These are phyloP conservation scores for Amphiprion percula DNA, from an alignment of 2,113 vertebrate species.

Conservation along the genomic window DNA sequence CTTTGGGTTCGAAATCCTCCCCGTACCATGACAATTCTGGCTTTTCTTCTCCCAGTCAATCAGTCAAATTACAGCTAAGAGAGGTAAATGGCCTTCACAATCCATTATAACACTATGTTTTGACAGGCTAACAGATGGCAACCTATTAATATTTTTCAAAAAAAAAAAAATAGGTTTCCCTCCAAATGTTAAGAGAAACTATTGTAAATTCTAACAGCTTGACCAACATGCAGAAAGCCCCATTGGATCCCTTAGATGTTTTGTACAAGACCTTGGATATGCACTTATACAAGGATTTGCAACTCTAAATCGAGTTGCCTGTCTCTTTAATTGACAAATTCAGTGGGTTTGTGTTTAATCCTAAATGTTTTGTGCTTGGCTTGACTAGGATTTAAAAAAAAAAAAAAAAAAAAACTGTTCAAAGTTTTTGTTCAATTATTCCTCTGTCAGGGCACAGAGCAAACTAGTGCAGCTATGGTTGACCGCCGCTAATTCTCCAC, in stretches of 20 bases:
- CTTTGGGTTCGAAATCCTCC: no score
- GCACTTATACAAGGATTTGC: background rate
- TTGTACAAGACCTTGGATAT: constrained; percentile 11
- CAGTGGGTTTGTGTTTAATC: constrained; percentile 38
- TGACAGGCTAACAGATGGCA: no score
- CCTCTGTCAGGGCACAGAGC: constrained; percentile 36
- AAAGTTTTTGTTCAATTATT: constrained; percentile 60
- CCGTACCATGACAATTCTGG: no score
- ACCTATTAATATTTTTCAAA: no score
- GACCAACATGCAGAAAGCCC: no score
- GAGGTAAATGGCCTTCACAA: no score
- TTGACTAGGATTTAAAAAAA: background rate
- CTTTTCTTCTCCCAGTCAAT: no score
- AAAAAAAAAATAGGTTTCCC: no score
- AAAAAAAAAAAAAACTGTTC: constrained; percentile 2
- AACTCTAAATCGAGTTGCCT: constrained; percentile 13
- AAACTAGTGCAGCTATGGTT: constrained; percentile 44
- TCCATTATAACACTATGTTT: no score
- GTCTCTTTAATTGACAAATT: constrained; percentile 45
- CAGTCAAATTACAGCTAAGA: no score
- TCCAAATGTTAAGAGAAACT: no score
- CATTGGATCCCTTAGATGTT: background rate
- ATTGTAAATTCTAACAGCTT: no score
- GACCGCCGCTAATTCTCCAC: constrained; percentile 60
- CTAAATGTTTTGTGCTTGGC: constrained; percentile 20